Percentiles rank a stretch among this genome's conserved stretches.
These are phyloP conservation scores for Mugil cephalus DNA, from an alignment of 2,113 vertebrate species.

Conservation along the genomic window DNA sequence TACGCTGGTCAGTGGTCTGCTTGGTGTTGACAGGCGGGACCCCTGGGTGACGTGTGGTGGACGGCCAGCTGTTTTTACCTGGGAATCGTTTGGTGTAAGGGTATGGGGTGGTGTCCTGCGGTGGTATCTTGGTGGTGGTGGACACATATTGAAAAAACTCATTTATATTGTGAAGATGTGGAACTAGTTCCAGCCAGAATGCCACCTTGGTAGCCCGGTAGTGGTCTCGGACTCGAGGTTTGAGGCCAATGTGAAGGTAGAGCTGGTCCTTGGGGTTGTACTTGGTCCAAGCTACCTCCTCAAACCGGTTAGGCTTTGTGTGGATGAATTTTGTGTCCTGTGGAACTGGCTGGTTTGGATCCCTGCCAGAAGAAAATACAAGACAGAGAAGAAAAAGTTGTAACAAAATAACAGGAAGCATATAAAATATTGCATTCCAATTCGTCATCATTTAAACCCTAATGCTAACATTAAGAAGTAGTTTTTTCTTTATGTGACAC, in stretches of 20 bases:
- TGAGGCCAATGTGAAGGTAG: slow-evolving; percentile 96
- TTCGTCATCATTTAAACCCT: slow-evolving; percentile 6
- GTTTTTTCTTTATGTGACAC: not conserved
- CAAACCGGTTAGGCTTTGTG: slow-evolving; percentile 96
- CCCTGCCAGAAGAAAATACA: slow-evolving; percentile 80
- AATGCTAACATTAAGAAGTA: slow-evolving; percentile 4
- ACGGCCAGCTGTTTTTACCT: slow-evolving; percentile 90
- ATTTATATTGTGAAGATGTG: slow-evolving; percentile 94
- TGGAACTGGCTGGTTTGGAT: slow-evolving; percentile 96
- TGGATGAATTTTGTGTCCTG: slow-evolving; percentile 99
- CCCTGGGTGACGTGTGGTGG: slow-evolving; percentile 94
- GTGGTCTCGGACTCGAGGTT: slow-evolving; percentile 93
- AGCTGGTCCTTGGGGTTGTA: slow-evolving; percentile 97
- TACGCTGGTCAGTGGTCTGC: slow-evolving; percentile 90
- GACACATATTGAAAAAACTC: slow-evolving; percentile 96
- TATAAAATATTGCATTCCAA: not conserved
- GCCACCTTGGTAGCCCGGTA: slow-evolving; percentile 97
- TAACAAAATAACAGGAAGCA: not conserved
- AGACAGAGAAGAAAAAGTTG: not conserved
- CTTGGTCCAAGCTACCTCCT: slow-evolving; percentile 98
- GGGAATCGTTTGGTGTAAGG: slow-evolving; percentile 92
- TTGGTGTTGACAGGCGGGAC: slow-evolving; percentile 91
- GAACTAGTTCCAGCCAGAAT: slow-evolving; percentile 96
- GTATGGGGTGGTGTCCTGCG: slow-evolving; percentile 94
- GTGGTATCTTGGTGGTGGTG: slow-evolving; percentile 95